These are phyloP conservation scores for Auanema sp. DNA, from an alignment of 2,888 invertebrate species.

Conservation along the genomic window DNA sequence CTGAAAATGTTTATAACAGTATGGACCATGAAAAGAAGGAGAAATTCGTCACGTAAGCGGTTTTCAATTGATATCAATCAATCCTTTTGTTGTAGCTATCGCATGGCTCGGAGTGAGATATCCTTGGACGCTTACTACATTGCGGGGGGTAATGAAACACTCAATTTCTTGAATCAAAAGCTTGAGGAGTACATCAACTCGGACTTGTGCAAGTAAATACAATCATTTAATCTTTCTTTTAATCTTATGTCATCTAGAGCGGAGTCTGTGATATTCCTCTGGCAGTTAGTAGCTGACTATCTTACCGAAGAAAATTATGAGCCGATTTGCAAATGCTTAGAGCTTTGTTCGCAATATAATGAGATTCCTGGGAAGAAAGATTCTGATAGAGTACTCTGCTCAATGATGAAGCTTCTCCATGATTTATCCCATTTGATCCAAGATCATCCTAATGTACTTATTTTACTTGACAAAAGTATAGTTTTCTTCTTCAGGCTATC, in stretches of 20 bases:
- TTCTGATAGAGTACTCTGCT: slow-evolving; percentile 27
- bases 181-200: slow-evolving; percentile 23
- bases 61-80: neutral
- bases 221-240: neutral
- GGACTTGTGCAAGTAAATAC: slow-evolving; percentile 27
- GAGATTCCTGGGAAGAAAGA: slow-evolving; percentile 19
- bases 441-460: slow-evolving; percentile 26
- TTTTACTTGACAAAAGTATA: neutral
- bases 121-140: slow-evolving; percentile 32
- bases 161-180: slow-evolving; percentile 29
- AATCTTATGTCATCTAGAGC: slow-evolving; percentile 17
- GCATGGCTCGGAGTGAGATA: slow-evolving; percentile 31
- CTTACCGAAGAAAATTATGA: slow-evolving; percentile 28
- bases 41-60: slow-evolving; percentile 26
- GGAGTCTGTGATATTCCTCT: slow-evolving; percentile 34
- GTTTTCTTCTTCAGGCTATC: slow-evolving; percentile 6
- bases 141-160: slow-evolving; percentile 26
- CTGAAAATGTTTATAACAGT: slow-evolving; percentile 3
- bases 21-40: slow-evolving; percentile 36
- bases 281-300: slow-evolving; percentile 41
- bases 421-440: slow-evolving; percentile 41
- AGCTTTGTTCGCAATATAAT: slow-evolving; percentile 4
- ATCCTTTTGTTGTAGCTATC: slow-evolving; percentile 20
- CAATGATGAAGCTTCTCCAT: slow-evolving; percentile 36
- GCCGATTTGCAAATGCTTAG: slow-evolving; percentile 15